Evolutionary conservation across 2,888 invertebrate species (phyloP).

Genomic region (Mayetiola destructor): DNA sequence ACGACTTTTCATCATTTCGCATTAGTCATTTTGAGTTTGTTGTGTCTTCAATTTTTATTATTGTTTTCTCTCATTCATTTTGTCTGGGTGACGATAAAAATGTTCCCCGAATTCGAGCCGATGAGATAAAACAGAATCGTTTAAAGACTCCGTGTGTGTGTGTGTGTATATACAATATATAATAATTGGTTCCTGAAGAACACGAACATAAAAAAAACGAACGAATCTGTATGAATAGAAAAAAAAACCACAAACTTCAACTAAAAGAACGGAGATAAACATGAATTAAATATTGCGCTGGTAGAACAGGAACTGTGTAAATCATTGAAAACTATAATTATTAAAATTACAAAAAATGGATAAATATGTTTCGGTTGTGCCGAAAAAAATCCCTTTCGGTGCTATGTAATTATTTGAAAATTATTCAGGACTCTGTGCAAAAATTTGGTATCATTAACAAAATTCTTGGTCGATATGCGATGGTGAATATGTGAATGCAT

Average conservation of each 20-base stretch:
- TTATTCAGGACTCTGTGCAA: too few species aligned
- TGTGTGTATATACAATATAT: too few species aligned
- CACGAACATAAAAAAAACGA: too few species aligned
- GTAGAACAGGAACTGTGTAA: neutral
- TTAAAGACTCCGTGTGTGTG: too few species aligned
- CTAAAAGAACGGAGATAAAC: neutral
- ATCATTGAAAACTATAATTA: neutral
- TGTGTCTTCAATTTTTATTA: neutral
- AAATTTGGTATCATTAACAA: too few species aligned
- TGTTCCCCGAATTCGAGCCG: too few species aligned
- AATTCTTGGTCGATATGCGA: too few species aligned
- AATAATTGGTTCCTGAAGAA: too few species aligned
- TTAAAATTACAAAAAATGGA: neutral
- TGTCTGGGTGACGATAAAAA: conserved; percentile 1
- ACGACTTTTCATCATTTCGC: neutral
- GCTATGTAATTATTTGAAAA: conserved; percentile 3
- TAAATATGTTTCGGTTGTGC: neutral
- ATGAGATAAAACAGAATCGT: neutral
- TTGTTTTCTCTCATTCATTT: neutral
- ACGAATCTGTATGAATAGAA: neutral
- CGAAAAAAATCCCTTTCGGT: neutral
- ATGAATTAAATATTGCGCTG: neutral
- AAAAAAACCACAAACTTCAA: neutral
- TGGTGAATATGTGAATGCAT: too few species aligned
- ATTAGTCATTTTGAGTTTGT: neutral